Evolutionary conservation across 2,113 vertebrate genomes (phyloP), one percentile per base, ranked within the genome.

Genomic region (Serilophus lunatus): DNA sequence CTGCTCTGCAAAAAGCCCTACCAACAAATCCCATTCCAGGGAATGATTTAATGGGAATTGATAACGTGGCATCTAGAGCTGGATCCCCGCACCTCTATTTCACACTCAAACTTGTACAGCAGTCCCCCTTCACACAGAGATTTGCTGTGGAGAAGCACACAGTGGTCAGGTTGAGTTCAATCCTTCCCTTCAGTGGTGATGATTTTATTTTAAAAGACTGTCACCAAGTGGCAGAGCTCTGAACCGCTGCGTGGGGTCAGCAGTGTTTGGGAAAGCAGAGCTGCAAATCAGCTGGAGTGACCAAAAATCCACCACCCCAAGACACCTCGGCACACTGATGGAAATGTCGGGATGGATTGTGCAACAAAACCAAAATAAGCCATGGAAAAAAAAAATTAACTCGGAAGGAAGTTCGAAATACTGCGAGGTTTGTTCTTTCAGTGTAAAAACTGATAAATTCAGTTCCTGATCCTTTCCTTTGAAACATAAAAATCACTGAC

Each of bases 201-300:
- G 49, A 57, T 95, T 97, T 93, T 91, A 92, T 60, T 96, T 96
- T 90, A 88, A 68, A 93, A 97, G 79, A 71, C 94, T 95, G 88
- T 95, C 96, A 97, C 94, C 97, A 95, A 93, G 95, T 82, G 96
- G 95, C 68, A 85, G 92, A 85, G 85, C 63, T 47, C 61, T 1
- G 88, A 95, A 97, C 1, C 22, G 74, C 78, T 54, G 76, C 6
- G 9, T 13, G 7, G 35, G 91, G 79, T 47, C 82, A 63, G 82
- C 24, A 0, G 25, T 2, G 3, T 35, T 28, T 11, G 49, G 50
- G 36, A 36, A 66, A 77, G 50, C 40, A 80, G 31, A 90, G 90
- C 28, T 74, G 65, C 74, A 47, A 59, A 78, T 23, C 49, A 33
- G 29, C 50, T 35, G 51, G 40, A 70, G 36, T 3, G 1, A 47